Conservation (phyloP, 2,797 vertebrate species). For the Aythya fuligula region DNA sequence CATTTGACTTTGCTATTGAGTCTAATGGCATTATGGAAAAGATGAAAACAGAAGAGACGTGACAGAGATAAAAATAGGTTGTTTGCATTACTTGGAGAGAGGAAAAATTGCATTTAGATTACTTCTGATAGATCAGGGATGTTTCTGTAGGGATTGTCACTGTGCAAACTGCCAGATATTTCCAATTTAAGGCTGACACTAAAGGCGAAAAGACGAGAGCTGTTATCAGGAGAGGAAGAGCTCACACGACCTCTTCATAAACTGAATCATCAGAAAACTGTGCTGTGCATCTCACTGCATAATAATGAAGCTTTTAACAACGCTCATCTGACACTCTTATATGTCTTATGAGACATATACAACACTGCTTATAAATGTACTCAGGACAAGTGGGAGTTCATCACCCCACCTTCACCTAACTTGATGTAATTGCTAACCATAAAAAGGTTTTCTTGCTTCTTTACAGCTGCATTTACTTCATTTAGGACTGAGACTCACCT, state of each 20-base stretch:
- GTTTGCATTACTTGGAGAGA: background rate
- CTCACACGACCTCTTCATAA: background rate
- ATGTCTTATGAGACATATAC: background rate
- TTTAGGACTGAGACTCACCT: background rate
- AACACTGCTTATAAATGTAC: background rate
- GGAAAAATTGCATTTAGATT: background rate
- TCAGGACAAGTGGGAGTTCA: background rate
- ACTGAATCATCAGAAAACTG: background rate
- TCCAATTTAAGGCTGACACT: constrained; percentile 31
- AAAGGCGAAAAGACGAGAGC: background rate
- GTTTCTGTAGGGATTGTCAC: background rate
- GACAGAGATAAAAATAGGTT: background rate
- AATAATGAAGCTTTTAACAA: background rate
- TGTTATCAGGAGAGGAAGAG: background rate
- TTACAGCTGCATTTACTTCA: background rate
- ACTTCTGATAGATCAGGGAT: background rate
- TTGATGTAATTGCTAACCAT: background rate
- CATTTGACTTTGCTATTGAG: background rate
- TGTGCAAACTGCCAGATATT: constrained; percentile 1
- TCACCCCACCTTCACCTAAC: background rate
- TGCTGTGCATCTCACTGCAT: background rate
- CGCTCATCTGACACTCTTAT: background rate
- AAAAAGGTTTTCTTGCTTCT: background rate
- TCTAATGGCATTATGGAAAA: background rate
- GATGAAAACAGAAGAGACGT: background rate